Percentiles rank a stretch among this genome's conserved stretches.
phyloP scores from a whole-genome alignment of 2,113 vertebrate species.

The Coptodon bakossiorum region DNA sequence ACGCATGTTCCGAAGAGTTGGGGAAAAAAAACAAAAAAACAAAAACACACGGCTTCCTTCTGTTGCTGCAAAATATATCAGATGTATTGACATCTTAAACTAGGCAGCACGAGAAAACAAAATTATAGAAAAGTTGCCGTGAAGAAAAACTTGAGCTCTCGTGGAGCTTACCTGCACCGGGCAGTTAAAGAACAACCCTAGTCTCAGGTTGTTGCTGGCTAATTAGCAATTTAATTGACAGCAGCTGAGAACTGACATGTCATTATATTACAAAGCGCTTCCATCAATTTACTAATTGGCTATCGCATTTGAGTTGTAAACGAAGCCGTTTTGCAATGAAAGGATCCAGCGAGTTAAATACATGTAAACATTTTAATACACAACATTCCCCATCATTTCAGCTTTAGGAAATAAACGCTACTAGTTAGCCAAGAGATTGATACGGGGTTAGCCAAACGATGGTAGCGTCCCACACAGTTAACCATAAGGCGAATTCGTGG shows the following conservation, averaged over 20 bases:
- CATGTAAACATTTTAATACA: neutral
- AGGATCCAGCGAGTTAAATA: neutral
- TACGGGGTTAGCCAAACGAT: neutral
- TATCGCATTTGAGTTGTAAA: neutral
- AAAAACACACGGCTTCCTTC: neutral
- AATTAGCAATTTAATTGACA: constrained; percentile 56
- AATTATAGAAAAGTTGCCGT: neutral
- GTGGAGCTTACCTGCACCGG: neutral
- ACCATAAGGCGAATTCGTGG: neutral
- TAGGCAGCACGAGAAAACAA: neutral
- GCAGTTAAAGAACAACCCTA: neutral
- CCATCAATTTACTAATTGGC: neutral
- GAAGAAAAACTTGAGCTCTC: neutral
- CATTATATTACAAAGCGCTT: neutral
- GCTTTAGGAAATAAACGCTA: neutral
- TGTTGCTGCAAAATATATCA: neutral
- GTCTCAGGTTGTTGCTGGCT: neutral
- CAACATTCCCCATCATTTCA: neutral
- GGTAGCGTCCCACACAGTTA: neutral
- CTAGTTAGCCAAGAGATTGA: neutral
- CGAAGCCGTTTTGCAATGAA: neutral
- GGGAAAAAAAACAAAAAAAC: neutral
- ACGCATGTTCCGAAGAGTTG: neutral
- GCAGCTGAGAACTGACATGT: neutral
- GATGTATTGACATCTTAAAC: neutral